These are phyloP conservation scores for Illadopsis cleaveri DNA, from an alignment of 2,113 vertebrate genomes.

Conservation along the genomic window DNA sequence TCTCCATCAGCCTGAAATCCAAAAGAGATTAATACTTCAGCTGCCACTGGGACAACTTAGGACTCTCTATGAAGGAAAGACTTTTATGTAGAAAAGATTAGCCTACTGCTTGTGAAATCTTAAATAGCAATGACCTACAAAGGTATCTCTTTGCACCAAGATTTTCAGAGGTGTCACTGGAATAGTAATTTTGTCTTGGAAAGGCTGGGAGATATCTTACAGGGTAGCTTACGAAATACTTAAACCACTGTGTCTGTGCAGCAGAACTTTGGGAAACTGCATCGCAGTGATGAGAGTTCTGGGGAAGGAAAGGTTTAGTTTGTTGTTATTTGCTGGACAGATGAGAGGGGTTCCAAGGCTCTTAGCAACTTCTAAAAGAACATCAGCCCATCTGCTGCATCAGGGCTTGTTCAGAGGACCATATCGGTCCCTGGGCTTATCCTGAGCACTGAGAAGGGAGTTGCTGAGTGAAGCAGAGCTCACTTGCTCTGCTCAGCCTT, in stretches of 20 bases:
- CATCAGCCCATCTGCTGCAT: fast-evolving
- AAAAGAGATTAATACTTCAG: not conserved
- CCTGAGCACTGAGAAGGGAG: not conserved
- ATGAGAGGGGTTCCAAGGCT: not conserved
- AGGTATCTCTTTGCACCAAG: not conserved
- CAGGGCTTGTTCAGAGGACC: not conserved
- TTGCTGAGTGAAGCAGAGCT: not conserved
- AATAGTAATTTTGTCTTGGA: not conserved
- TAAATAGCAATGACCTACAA: not conserved
- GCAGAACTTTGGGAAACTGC: not conserved
- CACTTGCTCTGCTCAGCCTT: fast-evolving
- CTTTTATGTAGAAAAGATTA: not conserved
- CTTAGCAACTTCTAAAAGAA: not conserved
- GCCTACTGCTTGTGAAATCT: not conserved
- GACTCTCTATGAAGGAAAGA: not conserved
- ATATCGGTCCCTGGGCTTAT: not conserved
- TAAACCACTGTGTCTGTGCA: not conserved
- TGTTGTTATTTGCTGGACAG: not conserved
- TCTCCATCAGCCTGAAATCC: not conserved
- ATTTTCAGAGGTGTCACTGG: not conserved
- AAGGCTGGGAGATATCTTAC: not conserved
- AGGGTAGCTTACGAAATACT: not conserved
- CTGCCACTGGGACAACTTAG: not conserved
- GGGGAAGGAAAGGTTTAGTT: not conserved
- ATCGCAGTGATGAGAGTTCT: not conserved